A percentile compares a stretch with the other conserved stretches of the same genome.
These are phyloP conservation scores for Oikopleura dioica DNA, from an alignment of 23 tunicate genomes.

Conservation along the genomic window DNA sequence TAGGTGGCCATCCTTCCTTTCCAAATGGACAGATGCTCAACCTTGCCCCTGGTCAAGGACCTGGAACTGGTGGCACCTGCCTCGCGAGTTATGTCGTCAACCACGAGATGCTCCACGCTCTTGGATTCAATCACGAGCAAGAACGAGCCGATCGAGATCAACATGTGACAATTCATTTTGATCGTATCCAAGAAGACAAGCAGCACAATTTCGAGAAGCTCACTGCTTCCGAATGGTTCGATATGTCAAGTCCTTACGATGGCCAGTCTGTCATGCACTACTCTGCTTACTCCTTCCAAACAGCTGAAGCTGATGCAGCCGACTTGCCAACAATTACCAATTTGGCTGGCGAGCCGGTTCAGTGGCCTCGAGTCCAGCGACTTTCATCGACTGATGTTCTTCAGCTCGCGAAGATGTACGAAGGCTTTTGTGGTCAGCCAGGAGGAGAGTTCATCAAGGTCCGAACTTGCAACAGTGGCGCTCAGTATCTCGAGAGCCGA, in stretches of 20 bases:
- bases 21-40: not conserved
- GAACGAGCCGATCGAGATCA: not conserved
- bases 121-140: not conserved
- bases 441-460: not conserved
- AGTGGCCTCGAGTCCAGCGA: not conserved
- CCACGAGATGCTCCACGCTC: not conserved
- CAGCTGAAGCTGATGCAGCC: not conserved
- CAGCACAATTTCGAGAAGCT: not conserved
- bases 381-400: not conserved
- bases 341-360: not conserved
- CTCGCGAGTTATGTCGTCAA: not conserved
- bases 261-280: conserved; percentile 5
- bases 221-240: not conserved
- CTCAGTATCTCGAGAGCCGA: not conserved
- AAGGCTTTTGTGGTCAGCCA: not conserved
- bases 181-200: not conserved
- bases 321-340: not conserved
- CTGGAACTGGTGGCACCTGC: not conserved
- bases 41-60: not conserved
- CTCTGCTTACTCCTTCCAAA: not conserved
- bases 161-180: not conserved
- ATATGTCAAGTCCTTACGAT: not conserved
- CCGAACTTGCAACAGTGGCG: not conserved
- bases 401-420: not conserved
- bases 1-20: no score